These are phyloP conservation scores for Echinarachnius parma DNA, from an alignment of 53 echinoderm and acorn worm genomes.

Conservation along the genomic window DNA sequence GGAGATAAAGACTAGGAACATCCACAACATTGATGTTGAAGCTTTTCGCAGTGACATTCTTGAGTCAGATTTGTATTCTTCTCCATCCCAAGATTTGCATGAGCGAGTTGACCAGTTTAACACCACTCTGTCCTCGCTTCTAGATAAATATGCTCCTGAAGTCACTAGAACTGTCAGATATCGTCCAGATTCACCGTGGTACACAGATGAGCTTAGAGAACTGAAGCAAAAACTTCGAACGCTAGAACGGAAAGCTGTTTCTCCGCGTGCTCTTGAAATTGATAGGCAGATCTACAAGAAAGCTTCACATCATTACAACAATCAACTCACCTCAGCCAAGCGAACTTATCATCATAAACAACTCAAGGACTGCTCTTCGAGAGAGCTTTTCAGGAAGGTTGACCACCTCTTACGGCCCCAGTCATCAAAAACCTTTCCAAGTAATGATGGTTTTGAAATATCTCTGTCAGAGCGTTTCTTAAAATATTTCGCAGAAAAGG, in stretches of 20 bases:
- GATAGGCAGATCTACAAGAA: slow-evolving; percentile 17
- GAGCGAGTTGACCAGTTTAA: too few species aligned
- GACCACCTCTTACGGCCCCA: slow-evolving; percentile 5
- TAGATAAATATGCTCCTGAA: too few species aligned
- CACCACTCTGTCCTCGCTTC: too few species aligned
- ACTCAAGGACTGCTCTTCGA: not conserved
- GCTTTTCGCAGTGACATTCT: too few species aligned
- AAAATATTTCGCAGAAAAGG: not conserved
- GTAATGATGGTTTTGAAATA: not conserved
- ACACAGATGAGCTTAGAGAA: slow-evolving; percentile 1
- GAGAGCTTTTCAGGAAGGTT: not conserved
- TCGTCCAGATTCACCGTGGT: not conserved
- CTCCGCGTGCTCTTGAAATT: slow-evolving; percentile 5
- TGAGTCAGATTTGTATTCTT: too few species aligned
- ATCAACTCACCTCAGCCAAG: slow-evolving; percentile 14
- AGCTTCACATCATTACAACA: slow-evolving; percentile 7
- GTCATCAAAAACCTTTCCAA: slow-evolving; percentile 13
- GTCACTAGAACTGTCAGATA: too few species aligned
- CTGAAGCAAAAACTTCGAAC: not conserved
- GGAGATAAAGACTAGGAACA: too few species aligned
- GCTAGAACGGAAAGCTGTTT: slow-evolving; percentile 5
- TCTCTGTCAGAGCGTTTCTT: slow-evolving; percentile 11
- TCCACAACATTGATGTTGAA: too few species aligned
- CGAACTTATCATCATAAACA: not conserved
- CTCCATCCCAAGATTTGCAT: too few species aligned